phyloP scores from a whole-genome alignment of 1,140 invertebrate species.

The Dufourea novaeangliae region DNA sequence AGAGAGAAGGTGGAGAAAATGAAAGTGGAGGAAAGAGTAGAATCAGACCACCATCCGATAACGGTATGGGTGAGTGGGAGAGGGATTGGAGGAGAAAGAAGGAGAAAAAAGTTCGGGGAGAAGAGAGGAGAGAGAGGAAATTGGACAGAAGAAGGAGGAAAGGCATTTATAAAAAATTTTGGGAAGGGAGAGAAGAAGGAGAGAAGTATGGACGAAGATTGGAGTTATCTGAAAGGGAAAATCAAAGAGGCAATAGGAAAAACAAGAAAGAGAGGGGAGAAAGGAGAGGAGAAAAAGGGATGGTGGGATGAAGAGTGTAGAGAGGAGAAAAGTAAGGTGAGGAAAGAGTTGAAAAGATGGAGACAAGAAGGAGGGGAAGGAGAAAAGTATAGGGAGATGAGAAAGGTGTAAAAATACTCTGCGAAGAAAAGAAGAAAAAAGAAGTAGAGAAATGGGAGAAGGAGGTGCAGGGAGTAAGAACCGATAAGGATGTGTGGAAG shows the following conservation, averaged over 20 bases:
- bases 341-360: neutral
- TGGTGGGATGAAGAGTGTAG: neutral
- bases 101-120: neutral
- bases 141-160: neutral
- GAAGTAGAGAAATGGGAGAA: neutral
- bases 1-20: neutral
- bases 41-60: neutral
- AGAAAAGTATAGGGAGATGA: neutral
- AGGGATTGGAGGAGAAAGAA: conserved; percentile 3
- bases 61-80: neutral
- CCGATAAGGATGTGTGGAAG: neutral
- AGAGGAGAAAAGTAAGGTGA: neutral
- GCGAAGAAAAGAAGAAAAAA: neutral
- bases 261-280: neutral
- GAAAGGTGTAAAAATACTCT: too few species aligned
- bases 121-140: neutral
- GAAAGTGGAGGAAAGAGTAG: neutral
- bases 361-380: neutral
- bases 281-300: neutral
- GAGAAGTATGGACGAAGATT: neutral
- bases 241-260: neutral
- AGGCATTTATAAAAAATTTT: too few species aligned
- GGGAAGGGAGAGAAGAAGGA: neutral
- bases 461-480: neutral
- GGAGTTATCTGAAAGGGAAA: too few species aligned